phyloP scores from a whole-genome alignment of 2,888 invertebrate genomes.

The Anticlea derivata region DNA sequence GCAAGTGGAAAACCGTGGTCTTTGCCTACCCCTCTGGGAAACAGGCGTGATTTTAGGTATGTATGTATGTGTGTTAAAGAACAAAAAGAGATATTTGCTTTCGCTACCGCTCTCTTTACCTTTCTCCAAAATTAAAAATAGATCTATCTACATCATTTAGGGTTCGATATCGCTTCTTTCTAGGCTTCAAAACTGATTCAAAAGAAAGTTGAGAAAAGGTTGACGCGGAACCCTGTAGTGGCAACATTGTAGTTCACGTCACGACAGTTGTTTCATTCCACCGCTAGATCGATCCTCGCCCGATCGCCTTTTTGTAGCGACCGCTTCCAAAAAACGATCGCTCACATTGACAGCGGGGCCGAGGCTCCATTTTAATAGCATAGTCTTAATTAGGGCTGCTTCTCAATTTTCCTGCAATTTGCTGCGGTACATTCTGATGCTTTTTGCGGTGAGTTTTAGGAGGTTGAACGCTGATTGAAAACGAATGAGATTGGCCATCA shows the following conservation, averaged over 20 bases:
- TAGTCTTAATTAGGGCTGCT: conserved; percentile 20
- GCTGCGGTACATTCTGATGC: conserved; percentile 14
- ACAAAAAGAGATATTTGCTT: no score
- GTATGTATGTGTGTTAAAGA: no score
- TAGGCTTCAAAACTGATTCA: no score
- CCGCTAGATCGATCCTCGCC: conserved; percentile 22
- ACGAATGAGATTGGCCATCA: conserved; percentile 7
- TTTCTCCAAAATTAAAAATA: no score
- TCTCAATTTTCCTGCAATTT: conserved; percentile 21
- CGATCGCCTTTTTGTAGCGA: conserved; percentile 35
- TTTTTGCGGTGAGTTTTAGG: conserved; percentile 6
- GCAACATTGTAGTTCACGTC: background rate
- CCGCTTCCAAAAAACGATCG: conserved; percentile 21
- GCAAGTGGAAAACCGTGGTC: no score
- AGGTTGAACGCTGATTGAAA: conserved; percentile 22
- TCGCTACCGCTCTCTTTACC: no score
- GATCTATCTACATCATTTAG: no score
- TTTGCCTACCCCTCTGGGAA: no score
- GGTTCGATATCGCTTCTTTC: no score
- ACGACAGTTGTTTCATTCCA: conserved; percentile 6
- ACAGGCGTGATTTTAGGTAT: no score
- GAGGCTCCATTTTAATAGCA: conserved; percentile 41
- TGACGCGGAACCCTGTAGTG: conserved; percentile 3
- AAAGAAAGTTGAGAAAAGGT: conserved; percentile 1
- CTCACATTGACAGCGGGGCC: conserved; percentile 28